A percentile compares a stretch with the other conserved stretches of the same genome.
Evolutionary conservation across 2,888 invertebrate genomes (phyloP).

Genomic region (Aethes cnicana): DNA sequence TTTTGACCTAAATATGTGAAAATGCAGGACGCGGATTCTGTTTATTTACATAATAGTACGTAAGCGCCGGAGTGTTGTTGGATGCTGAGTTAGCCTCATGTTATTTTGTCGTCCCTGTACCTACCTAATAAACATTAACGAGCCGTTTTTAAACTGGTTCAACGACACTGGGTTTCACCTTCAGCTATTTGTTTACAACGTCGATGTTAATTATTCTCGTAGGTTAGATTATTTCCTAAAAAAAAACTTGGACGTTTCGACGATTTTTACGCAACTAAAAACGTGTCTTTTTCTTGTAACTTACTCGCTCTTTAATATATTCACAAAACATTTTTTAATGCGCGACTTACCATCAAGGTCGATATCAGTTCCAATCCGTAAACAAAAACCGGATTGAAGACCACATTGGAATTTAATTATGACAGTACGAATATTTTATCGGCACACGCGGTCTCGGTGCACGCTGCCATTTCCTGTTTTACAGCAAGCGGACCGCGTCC

Average conservation of each 20-base stretch:
- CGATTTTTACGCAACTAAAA: slow-evolving; percentile 7
- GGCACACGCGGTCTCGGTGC: slow-evolving; percentile 49
- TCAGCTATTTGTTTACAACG: slow-evolving; percentile 1
- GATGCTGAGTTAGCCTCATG: not conserved
- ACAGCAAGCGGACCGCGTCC: slow-evolving; percentile 50
- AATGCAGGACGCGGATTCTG: no score
- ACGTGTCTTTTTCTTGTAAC: not conserved
- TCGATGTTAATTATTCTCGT: not conserved
- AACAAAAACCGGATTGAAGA: slow-evolving; percentile 70
- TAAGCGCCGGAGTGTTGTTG: no score
- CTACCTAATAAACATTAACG: not conserved
- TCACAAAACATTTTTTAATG: slow-evolving; percentile 24
- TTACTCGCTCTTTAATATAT: no score
- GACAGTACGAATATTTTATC: slow-evolving; percentile 57
- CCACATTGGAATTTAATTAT: slow-evolving; percentile 59
- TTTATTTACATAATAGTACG: no score
- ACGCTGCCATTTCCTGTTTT: slow-evolving; percentile 56
- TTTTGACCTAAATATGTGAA: no score
- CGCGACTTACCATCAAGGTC: slow-evolving; percentile 70
- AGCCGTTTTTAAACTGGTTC: not conserved
- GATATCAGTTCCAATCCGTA: slow-evolving; percentile 59
- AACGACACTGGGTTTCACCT: not conserved
- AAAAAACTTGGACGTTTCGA: slow-evolving; percentile 2
- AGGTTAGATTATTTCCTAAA: not conserved
- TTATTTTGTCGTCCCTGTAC: not conserved